Evolutionary conservation across 2,113 vertebrate species (phyloP).

Genomic region (Naja naja): DNA sequence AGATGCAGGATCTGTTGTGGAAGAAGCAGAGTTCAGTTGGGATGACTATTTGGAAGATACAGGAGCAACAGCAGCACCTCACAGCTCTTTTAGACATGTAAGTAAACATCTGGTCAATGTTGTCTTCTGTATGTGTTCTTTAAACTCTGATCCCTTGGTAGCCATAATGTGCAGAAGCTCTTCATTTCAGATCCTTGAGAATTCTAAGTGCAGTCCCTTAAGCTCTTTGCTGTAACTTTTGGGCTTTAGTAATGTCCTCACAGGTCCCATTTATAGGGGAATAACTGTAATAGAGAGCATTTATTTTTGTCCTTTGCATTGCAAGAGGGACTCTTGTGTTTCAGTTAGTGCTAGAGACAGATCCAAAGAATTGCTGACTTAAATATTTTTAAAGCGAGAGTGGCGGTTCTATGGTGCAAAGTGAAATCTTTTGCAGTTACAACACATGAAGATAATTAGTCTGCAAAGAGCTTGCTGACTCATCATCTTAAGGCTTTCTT

Average conservation of each 20-base stretch:
- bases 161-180: slow-evolving; percentile 1
- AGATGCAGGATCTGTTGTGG: slow-evolving; percentile 89
- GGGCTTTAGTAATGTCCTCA: not conserved
- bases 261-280: not conserved
- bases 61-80: slow-evolving; percentile 84
- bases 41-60: slow-evolving; percentile 97
- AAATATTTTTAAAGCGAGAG: not conserved
- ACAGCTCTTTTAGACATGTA: slow-evolving; percentile 95
- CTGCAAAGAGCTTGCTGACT: not conserved
- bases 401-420: not conserved
- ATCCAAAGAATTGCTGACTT: not conserved
- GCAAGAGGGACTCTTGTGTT: not conserved
- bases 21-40: slow-evolving; percentile 92
- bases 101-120: slow-evolving; percentile 57
- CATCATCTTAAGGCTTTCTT: not conserved
- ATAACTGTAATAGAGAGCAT: not conserved
- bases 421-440: not conserved
- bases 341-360: not conserved
- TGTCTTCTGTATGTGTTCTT: not conserved
- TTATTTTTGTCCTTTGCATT: not conserved
- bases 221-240: not conserved
- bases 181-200: not conserved
- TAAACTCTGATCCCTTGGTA: not conserved
- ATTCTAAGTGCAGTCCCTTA: not conserved
- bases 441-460: slow-evolving; percentile 1